Evolutionary conservation across 30 jellyfish, hydroid and myxozoan genomes (phyloP), one percentile per base, ranked within the genome.

Genomic region (Aurelia aurita complex sp. Pacific): DNA sequence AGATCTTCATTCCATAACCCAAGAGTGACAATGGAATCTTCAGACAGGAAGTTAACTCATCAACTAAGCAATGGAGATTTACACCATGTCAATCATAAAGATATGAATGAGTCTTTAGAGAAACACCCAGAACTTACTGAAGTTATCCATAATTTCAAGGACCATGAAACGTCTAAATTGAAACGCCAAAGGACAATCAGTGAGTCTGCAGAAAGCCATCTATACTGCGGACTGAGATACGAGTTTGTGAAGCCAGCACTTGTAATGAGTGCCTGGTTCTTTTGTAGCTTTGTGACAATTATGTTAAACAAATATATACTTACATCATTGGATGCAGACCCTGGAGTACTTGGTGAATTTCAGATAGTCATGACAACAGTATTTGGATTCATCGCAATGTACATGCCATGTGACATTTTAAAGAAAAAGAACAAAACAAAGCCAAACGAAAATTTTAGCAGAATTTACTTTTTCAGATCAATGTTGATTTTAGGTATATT

Each of bases 291-390:
- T 72, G 66, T 96, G 69, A 89, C 97, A 34, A 94, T 94, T 19
- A 87, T 94, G 64, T 64, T 80, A 68, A 94, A 94, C 87, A 94
- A 94, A 69, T 94, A 89, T 55, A 81, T 87, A 8, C 89, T 94
- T 15, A 73, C 99, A 0, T 69, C 97, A 11, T 82, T 94, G 64
- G 96, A 89, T 85, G 92, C 91, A 10, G 99, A 94, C 60, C 94
- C 97, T 6, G 97, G 99, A 33, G 69, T 94, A 11, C 85, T 94
- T 19, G 99, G 97, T 42, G 99, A 86, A 69, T 83, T 97, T 60
- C 99, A 94, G 87, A 63, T 94, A 16, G 79, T 89, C 23, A 89
- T 89, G 82, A 94, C 99, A 42, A 94, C 99, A 17, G 38, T 94
- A 17, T 83, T 84, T 51, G 99, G 99, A 17, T 74, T 96, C n/a